Evolutionary conservation across 2,888 invertebrate species (phyloP).

Genomic region (Miltochrista miniata): DNA sequence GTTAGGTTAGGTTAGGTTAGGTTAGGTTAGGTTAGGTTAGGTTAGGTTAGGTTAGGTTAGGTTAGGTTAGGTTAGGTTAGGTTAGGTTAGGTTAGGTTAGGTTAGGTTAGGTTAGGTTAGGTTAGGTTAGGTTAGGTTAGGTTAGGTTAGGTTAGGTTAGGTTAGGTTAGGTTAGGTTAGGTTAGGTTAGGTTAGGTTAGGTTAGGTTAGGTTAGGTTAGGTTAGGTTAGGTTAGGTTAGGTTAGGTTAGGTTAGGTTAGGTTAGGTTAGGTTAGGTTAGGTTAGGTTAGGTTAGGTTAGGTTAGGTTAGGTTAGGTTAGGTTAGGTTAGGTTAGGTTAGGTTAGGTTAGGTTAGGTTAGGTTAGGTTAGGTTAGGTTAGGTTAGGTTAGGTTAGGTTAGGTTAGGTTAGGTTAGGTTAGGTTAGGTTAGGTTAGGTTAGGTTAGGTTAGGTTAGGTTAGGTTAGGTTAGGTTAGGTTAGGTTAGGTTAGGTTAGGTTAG

Average conservation of each 20-base stretch:
- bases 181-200: slow-evolving; percentile 13
- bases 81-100: slow-evolving; percentile 26
- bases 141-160: slow-evolving; percentile 14
- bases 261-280: slow-evolving; percentile 13
- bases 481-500: slow-evolving; percentile 14
- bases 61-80: slow-evolving; percentile 20
- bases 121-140: slow-evolving; percentile 27
- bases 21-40: slow-evolving; percentile 10
- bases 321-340: slow-evolving; percentile 13
- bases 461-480: slow-evolving; percentile 12
- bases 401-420: slow-evolving; percentile 10
- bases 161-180: slow-evolving; percentile 13
- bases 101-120: slow-evolving; percentile 22
- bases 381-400: slow-evolving; percentile 8
- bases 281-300: slow-evolving; percentile 12
- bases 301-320: slow-evolving; percentile 12
- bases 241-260: slow-evolving; percentile 11
- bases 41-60: slow-evolving; percentile 23
- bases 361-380: slow-evolving; percentile 10
- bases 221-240: slow-evolving; percentile 13
- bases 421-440: slow-evolving; percentile 11
- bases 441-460: slow-evolving; percentile 12
- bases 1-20: slow-evolving; percentile 18
- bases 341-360: slow-evolving; percentile 12
- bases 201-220: slow-evolving; percentile 13